Evolutionary conservation across 2,113 vertebrate genomes (phyloP), one percentile per base, ranked within the genome.

Genomic region (Seriola quinqueradiata): DNA sequence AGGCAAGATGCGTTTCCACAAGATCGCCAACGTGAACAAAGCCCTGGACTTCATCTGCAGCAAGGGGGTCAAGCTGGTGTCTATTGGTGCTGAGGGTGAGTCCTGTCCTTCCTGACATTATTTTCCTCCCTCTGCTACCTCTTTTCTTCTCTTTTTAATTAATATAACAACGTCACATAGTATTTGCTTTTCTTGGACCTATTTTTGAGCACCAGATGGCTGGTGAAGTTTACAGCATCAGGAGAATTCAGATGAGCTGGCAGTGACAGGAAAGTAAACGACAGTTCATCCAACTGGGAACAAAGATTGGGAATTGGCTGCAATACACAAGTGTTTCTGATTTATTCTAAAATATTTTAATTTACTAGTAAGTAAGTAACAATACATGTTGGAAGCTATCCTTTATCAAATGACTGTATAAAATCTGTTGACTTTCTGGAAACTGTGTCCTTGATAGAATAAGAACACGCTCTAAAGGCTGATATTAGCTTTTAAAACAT

Each of bases 1-100:
- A 87, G 97, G 97, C 87, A 98, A 97, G 93, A 98, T 98, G 97
- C 97, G 97, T 87, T 98, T 98, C 94, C 97, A 98, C 92, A 97
- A 97, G 92, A 98, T 98, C 0, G 97, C 97, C 92, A 98, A 97
- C 32, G 97, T 98, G 84, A 98, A 97, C 81, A 97, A 98, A 92
- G 97, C 97, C 52, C 94, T 98, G 92, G 97, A 97, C 86, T 98
- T 95, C 91, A 97, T 98, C 86, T 95, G 96, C 91, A 97, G 97
- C 95, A 98, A 98, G 90, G 97, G 96, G 23, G 97, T 97, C 60
- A 96, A 99, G 80, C 95, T 99, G 88, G 97, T 99, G 61, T 99
- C 98, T 61, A 99, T 99, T 14, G 98, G 98, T 87, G 98, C 97
- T 3, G 98, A 99, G 95, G 97, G 98, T 99, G 85, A 13, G 5